Conservation (phyloP, 2,888 invertebrate genomes). For the Hydroisotoma schaefferi region DNA sequence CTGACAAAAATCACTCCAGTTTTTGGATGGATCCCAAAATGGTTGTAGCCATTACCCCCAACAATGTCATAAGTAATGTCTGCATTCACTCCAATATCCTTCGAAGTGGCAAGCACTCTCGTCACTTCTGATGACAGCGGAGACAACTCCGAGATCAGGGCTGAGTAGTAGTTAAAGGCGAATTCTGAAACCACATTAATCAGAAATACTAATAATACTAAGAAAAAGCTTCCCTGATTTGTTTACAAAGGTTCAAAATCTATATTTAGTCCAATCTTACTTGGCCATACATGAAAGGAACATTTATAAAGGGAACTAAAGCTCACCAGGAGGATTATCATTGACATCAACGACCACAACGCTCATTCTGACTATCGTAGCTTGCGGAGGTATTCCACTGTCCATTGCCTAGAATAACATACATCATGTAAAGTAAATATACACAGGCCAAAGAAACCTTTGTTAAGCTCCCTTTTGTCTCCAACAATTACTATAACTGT, state of each 20-base stretch:
- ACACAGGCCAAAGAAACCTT: no score
- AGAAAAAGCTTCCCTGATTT: no score
- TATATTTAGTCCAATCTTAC: no score
- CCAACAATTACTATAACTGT: neutral
- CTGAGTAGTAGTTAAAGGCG: constrained; percentile 71
- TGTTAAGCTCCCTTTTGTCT: no score
- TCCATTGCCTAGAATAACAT: constrained; percentile 63
- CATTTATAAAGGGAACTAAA: neutral
- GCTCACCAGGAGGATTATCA: constrained; percentile 83
- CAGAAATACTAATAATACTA: no score
- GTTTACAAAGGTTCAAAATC: no score
- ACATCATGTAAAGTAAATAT: no score
- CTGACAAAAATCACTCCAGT: constrained; percentile 67
- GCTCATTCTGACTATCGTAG: constrained; percentile 65
- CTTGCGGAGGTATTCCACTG: constrained; percentile 71
- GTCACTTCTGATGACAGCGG: constrained; percentile 75
- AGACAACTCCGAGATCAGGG: constrained; percentile 71
- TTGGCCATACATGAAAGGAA: no score
- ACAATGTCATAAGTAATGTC: constrained; percentile 83
- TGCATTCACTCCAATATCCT: constrained; percentile 89
- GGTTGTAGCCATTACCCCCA: constrained; percentile 82
- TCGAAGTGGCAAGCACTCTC: constrained; percentile 82
- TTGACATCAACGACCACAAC: constrained; percentile 77
- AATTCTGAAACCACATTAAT: constrained; percentile 62
- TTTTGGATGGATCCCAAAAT: constrained; percentile 71